These are phyloP conservation scores for Apteryx owenii DNA, from an alignment of 2,113 vertebrate genomes.

Conservation along the genomic window DNA sequence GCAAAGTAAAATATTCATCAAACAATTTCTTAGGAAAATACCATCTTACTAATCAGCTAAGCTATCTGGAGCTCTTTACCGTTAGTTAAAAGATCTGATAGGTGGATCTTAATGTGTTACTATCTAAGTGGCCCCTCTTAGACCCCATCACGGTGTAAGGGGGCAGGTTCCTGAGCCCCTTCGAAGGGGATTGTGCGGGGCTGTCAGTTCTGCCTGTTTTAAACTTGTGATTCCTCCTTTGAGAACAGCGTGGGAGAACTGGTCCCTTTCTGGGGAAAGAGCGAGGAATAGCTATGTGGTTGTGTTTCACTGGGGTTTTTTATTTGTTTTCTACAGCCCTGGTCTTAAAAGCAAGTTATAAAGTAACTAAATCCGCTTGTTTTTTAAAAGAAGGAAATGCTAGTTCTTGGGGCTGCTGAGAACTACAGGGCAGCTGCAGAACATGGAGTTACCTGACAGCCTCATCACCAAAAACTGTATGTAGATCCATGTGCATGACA, in stretches of 20 bases:
- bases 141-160: neutral
- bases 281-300: neutral
- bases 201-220: neutral
- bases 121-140: neutral
- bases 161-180: neutral
- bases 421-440: too few relatives aligned
- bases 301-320: neutral
- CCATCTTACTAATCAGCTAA: neutral
- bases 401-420: neutral
- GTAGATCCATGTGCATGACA: rapidly evolving
- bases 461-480: neutral
- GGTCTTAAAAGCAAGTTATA: neutral
- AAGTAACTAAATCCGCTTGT: neutral
- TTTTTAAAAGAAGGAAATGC: neutral
- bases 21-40: neutral
- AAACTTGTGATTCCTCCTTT: too few relatives aligned
- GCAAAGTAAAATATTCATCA: neutral
- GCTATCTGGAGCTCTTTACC: neutral
- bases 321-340: neutral
- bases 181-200: rapidly evolving
- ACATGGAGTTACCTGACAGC: neutral
- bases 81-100: neutral
- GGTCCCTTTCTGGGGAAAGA: neutral
- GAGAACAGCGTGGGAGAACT: neutral
- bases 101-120: too few relatives aligned